Conservation (phyloP, 2,113 vertebrate genomes). For the Sarotherodon lohbergeri region DNA sequence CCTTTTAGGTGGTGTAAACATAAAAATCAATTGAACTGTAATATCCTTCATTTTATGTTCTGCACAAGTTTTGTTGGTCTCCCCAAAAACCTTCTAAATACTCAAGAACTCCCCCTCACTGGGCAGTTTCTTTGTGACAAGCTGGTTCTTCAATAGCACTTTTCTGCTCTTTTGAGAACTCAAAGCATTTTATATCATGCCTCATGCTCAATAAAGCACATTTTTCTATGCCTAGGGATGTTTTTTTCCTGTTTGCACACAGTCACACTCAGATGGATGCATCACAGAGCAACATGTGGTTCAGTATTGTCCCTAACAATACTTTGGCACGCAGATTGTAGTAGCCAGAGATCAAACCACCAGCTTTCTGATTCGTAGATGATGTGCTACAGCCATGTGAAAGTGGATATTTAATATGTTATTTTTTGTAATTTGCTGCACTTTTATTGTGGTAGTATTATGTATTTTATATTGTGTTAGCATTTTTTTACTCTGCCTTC, state of each 20-base stretch:
- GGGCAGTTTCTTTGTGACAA: background rate
- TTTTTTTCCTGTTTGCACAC: background rate
- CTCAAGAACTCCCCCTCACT: background rate
- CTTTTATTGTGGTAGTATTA: background rate
- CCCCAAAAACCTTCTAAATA: background rate
- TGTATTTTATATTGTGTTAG: background rate
- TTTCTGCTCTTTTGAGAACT: background rate
- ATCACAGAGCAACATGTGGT: background rate
- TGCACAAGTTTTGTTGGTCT: background rate
- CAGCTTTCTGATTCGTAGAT: background rate
- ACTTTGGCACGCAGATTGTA: background rate
- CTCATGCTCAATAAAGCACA: background rate
- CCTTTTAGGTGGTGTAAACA: background rate
- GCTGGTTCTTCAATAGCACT: background rate
- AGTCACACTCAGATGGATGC: background rate
- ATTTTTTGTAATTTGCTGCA: background rate
- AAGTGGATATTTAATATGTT: background rate
- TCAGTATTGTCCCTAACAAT: fast-evolving
- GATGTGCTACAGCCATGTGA: background rate
- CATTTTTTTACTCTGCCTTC: background rate
- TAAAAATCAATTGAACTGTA: background rate
- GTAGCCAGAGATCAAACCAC: background rate
- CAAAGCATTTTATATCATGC: background rate
- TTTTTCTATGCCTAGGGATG: background rate
- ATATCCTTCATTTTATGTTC: background rate